Base-by-base conservation (phyloP, 2,113 vertebrate genomes). In the Cyanistes caeruleus region DNA sequence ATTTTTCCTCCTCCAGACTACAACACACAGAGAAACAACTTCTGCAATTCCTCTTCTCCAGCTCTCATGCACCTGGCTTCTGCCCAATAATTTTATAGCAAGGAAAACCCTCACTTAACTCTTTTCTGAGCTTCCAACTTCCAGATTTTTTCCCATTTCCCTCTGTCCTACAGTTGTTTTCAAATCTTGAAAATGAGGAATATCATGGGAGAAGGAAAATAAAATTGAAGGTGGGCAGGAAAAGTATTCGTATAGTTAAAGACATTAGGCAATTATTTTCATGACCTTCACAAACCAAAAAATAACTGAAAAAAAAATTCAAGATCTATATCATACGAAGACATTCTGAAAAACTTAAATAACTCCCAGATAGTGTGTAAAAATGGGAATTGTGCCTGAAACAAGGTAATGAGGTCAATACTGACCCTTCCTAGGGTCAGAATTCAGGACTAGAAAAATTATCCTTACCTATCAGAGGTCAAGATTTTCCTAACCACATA, bases 401-500 rank as follows among this genome's bases (percentile, higher is more conserved):
- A 58, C 64, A 67, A 70, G 78, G 59, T 88, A 80, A 94, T 74
- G 16, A 97, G 65, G 64, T 95, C 93, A 90, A 76, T 55, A 78
- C 39, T 83, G 63, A 72, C 56, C 52, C 72, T 92, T 96, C 62
- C 90, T 70, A 80, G 56, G 70, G 93, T 95, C 72, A 90, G 96
- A 97, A 97, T 69, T 89, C 70, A 96, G 67, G 73, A 87, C 63
- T 77, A 91, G 70, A 96, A 95, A 97, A 94, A 78, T 78, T 74
- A 73, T 70, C 68, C 48, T 95, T 97, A 90, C 78, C 74, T 92
- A 77, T 49, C 85, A 80, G 87, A 75, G 96, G 85, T 75, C 65
- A 91, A 90, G 74, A 96, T 96, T 92, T 89, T 93, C 90, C 87
- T 84, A 55, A 93, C 20, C 37, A 88, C 65, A 13, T 56, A 94